phyloP scores from a whole-genome alignment of 1,140 invertebrate genomes.

The Polyergus mexicanus region DNA sequence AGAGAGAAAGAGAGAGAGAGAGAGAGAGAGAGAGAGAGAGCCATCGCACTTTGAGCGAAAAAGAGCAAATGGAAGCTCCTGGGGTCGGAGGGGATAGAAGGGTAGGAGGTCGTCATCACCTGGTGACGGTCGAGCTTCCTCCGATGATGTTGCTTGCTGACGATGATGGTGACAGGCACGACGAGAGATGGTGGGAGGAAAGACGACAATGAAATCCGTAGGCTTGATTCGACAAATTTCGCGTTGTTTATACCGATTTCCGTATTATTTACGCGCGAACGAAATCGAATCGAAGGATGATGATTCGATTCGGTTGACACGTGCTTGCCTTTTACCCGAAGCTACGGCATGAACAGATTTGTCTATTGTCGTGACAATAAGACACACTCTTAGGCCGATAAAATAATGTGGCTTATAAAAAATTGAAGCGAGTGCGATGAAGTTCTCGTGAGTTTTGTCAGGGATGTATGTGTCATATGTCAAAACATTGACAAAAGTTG shows the following conservation, averaged over 20 bases:
- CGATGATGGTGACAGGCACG: not conserved
- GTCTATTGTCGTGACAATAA: not conserved
- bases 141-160: constrained; percentile 29
- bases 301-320: not conserved
- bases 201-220: constrained; percentile 55
- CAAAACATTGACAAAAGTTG: too few species aligned
- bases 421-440: not conserved
- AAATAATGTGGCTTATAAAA: not conserved
- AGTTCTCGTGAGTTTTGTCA: constrained; percentile 3
- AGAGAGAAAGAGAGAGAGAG: constrained; percentile 7
- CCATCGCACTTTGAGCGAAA: not conserved
- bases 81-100: not conserved
- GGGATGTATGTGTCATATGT: too few species aligned
- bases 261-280: not conserved
- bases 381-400: too few species aligned
- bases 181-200: constrained; percentile 5
- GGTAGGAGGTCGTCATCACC: constrained; percentile 25
- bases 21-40: constrained; percentile 11
- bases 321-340: not conserved
- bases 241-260: constrained; percentile 52
- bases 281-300: not conserved
- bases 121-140: constrained; percentile 32
- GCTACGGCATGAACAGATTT: not conserved
- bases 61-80: constrained; percentile 41
- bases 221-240: constrained; percentile 37